phyloP scores from a whole-genome alignment of 2,888 invertebrate genomes.

The Trachelus stipa region DNA sequence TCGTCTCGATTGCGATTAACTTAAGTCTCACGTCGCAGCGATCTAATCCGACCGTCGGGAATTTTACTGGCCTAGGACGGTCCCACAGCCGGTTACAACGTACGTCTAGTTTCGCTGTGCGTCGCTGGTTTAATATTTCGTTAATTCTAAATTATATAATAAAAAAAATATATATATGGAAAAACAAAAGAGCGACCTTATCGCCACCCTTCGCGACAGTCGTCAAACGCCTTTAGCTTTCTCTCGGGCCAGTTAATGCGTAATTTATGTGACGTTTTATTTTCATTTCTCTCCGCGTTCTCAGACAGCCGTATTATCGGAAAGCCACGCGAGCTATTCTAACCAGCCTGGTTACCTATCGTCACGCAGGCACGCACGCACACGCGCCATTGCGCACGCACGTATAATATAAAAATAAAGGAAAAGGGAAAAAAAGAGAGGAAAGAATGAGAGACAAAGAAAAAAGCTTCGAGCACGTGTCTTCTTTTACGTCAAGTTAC shows the following conservation, averaged over 20 bases:
- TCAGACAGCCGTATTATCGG: slow-evolving; percentile 17
- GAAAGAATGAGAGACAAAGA: background rate
- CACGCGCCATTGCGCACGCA: slow-evolving; percentile 17
- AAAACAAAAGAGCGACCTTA: background rate
- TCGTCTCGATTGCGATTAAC: background rate
- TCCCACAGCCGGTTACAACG: background rate
- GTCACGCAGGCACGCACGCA: slow-evolving; percentile 10
- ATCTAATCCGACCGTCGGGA: background rate
- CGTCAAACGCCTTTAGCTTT: slow-evolving; percentile 1
- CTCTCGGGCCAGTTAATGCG: slow-evolving; percentile 18
- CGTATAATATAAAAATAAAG: slow-evolving; percentile 1
- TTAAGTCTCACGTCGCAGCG: background rate
- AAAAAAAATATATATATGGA: no score
- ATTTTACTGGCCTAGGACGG: background rate
- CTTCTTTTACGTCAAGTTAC: background rate
- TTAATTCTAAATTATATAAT: background rate
- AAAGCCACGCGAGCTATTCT: slow-evolving; percentile 19
- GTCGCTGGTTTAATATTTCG: background rate
- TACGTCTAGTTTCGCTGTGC: background rate
- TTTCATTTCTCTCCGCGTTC: slow-evolving; percentile 19
- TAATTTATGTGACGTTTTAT: slow-evolving; percentile 23
- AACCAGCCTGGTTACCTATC: slow-evolving; percentile 13
- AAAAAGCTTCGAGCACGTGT: background rate
- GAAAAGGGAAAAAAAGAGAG: background rate
- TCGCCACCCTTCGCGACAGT: background rate